Base-by-base conservation (phyloP, 2,113 vertebrate species). In the Ceyx melanurus region DNA sequence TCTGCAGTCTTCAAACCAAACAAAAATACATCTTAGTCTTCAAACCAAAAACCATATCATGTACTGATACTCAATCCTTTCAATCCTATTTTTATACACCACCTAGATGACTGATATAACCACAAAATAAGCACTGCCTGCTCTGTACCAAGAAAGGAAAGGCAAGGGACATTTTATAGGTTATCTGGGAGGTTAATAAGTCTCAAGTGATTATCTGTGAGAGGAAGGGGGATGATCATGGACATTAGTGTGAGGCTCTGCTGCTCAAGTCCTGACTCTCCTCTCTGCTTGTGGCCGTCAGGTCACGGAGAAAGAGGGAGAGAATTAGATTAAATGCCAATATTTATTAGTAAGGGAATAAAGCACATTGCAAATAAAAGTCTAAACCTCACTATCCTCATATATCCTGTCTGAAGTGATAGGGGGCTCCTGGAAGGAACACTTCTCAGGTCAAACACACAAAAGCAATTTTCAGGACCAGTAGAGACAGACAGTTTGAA, bases 391-490 rank as follows among this genome's bases (percentile, higher is more conserved):
- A 5, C 20, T 14, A 1, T 25, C 17, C 37, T 74, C n/a, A 28
- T 45, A 29, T 29, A 35, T 40, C 54, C 53, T 86, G 54, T 54
- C 54, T 19, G 42, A 68, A 80, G 71, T 31, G 29, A 76, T 23
- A 29, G 12, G 13, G 35, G n/a, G 45, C 23, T 79, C 71, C 54
- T 53, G 58, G 42, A 76, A 76, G 76, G 68, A 82, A 15, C 1
- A 2, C 3, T 79, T 68, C 66, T 65, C 66, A 57, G 58, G 60
- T 58, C 48, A 77, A 75, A 57, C 29, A 65, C 57, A 64, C 48
- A 76, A 46, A 93, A 70, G 54, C 54, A 82, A 82, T 94, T 95
- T 94, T 86, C 86, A 88, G 86, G 67, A 80, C 21, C 79, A 73
- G 67, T 17, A 90, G 74, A 68, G 64, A 95, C 92, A 89, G 72